Base-by-base conservation (phyloP, 2,888 invertebrate genomes). In the Drosophila buzzatii region DNA sequence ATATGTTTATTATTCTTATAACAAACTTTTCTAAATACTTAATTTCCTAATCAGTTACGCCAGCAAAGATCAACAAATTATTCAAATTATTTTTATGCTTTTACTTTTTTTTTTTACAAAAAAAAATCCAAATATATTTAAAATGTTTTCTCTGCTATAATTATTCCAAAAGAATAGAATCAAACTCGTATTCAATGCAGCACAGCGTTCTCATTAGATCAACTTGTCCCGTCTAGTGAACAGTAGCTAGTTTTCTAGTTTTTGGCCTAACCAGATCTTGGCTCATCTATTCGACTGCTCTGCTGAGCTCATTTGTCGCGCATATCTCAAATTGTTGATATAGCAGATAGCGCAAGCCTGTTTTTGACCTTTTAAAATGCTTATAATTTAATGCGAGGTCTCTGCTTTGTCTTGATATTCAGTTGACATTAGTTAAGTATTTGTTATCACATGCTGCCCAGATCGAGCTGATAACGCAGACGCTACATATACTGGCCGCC, bases 301-400 rank as follows among this genome's bases (percentile, higher is more conserved):
- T 41, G 52, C 61, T 58, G 41, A 57, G 70, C 63, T 73, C 71
- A 87, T 84, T 84, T 87, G 85, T 80, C 82, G 69, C 10, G 66
- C 7, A 52, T 67, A 74, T 76, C 75, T 71, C 56, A 66, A 78
- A 74, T 27, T 68, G 76, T 47, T 68, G 76, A 64, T 69, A 23
- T 44, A 52, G 56, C 10, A 57, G 73, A 82, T 82, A 72, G 68
- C 44, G 18, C 37, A 51, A 63, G 62, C 58, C 61, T 55, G 65
- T 56, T 73, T 73, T 62, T 69, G 73, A 76, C 70, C 76, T 76
- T 78, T 73, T 56, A 71, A 82, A 71, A 71, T 67, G 84, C 53
- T 74, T 73, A 69, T 85, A 83, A 81, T 78, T 83, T 79, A 72
- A 86, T 81, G 84, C 82, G 68, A 81, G 79, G 69, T 71, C 74